A percentile compares a stretch with the other conserved stretches of the same genome.
These are phyloP conservation scores for Platycheirus rosarum DNA, from an alignment of 2,888 invertebrate species.

Conservation along the genomic window DNA sequence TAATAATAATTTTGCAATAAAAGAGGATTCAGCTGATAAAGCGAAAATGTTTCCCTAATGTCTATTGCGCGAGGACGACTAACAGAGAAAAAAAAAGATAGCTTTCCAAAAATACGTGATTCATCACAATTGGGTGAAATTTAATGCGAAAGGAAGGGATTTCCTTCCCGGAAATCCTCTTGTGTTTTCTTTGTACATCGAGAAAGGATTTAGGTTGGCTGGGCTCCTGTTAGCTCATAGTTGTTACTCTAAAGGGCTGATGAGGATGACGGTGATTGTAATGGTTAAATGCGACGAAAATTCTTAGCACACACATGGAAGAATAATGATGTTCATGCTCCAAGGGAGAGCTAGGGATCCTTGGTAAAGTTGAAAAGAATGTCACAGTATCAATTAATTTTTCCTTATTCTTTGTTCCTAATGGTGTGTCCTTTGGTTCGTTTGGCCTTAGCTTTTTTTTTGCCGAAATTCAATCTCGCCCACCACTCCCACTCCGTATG, in stretches of 20 bases:
- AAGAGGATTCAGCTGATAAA: slow-evolving; percentile 53
- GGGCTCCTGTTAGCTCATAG: not conserved
- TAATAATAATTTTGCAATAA: slow-evolving; percentile 66
- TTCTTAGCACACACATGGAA: slow-evolving; percentile 47
- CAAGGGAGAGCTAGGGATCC: not conserved
- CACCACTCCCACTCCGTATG: not conserved
- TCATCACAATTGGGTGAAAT: slow-evolving; percentile 68
- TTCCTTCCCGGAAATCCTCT: slow-evolving; percentile 64
- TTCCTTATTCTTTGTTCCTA: not conserved
- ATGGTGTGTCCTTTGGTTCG: slow-evolving; percentile 27
- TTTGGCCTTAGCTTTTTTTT: slow-evolving; percentile 16
- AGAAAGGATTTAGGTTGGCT: slow-evolving; percentile 37
- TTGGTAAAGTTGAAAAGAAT: slow-evolving; percentile 54
- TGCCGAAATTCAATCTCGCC: not conserved
- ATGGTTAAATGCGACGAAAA: slow-evolving; percentile 38
- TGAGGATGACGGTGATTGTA: slow-evolving; percentile 5
- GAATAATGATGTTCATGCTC: slow-evolving; percentile 60
- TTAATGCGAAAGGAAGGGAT: slow-evolving; percentile 58
- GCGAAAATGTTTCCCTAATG: slow-evolving; percentile 45
- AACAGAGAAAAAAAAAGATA: not conserved
- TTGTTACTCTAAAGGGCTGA: not conserved
- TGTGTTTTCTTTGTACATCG: slow-evolving; percentile 36
- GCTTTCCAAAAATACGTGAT: slow-evolving; percentile 54
- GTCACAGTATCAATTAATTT: slow-evolving; percentile 66
- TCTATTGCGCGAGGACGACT: slow-evolving; percentile 5